Conservation (phyloP, 2,888 invertebrate genomes). For the Mylabris sibirica region DNA sequence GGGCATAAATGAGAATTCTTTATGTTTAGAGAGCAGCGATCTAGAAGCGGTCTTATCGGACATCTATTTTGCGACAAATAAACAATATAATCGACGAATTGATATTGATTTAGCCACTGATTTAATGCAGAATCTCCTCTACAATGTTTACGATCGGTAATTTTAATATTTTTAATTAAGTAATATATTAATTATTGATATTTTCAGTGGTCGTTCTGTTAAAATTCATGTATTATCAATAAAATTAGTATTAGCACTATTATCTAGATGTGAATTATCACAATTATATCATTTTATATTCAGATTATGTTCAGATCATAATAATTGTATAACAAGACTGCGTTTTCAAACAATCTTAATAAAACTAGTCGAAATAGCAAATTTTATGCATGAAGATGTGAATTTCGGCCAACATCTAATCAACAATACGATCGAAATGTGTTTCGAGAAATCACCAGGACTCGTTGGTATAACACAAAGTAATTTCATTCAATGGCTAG, state of each 20-base stretch:
- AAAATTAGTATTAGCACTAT: slow-evolving; percentile 72
- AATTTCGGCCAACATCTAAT: slow-evolving; percentile 70
- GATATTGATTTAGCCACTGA: slow-evolving; percentile 72
- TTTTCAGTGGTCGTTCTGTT: slow-evolving; percentile 49
- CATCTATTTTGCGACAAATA: slow-evolving; percentile 76
- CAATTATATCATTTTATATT: slow-evolving; percentile 75
- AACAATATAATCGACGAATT: slow-evolving; percentile 69
- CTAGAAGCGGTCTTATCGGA: slow-evolving; percentile 76
- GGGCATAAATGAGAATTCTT: slow-evolving; percentile 72
- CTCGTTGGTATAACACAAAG: slow-evolving; percentile 73
- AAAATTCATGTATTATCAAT: slow-evolving; percentile 72
- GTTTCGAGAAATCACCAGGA: slow-evolving; percentile 77
- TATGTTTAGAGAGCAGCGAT: slow-evolving; percentile 72
- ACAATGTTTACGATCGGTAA: slow-evolving; percentile 69
- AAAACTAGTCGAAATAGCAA: slow-evolving; percentile 68
- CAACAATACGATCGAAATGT: slow-evolving; percentile 73
- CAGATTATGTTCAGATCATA: slow-evolving; percentile 76
- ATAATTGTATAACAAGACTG: slow-evolving; percentile 74
- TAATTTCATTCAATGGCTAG: slow-evolving; percentile 75
- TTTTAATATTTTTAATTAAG: background rate
- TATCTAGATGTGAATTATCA: slow-evolving; percentile 70
- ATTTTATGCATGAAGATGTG: slow-evolving; percentile 69
- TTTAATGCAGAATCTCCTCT: slow-evolving; percentile 70
- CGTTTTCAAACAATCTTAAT: slow-evolving; percentile 69
- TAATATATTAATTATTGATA: background rate